Evolutionary conservation across 2,113 vertebrate species (phyloP).

Genomic region (Brachirus orientalis): DNA sequence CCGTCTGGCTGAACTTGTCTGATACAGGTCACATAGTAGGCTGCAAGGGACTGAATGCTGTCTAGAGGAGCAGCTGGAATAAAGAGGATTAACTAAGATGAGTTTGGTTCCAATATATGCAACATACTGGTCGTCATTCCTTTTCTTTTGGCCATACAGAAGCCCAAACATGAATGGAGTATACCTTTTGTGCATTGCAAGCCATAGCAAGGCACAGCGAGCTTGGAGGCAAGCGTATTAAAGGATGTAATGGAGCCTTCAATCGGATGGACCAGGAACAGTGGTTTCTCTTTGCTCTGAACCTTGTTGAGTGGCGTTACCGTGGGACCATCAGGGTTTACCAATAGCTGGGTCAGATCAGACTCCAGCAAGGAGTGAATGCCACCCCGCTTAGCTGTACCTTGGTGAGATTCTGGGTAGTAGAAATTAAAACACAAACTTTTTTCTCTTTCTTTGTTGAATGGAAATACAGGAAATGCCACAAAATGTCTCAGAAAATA

Average conservation of each 20-base stretch:
- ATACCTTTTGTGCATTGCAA: slow-evolving; percentile 95
- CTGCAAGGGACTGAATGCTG: slow-evolving; percentile 90
- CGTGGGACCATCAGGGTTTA: slow-evolving; percentile 88
- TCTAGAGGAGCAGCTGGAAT: slow-evolving; percentile 90
- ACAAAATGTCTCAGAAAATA: too few relatives aligned
- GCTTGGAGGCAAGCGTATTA: slow-evolving; percentile 84
- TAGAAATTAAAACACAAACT: background rate
- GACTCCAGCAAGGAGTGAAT: slow-evolving; percentile 66
- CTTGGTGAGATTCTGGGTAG: slow-evolving; percentile 62
- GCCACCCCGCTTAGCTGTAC: slow-evolving; percentile 49
- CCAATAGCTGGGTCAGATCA: slow-evolving; percentile 85
- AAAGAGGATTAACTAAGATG: background rate
- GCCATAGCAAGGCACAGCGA: slow-evolving; percentile 91
- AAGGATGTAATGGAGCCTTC: slow-evolving; percentile 91
- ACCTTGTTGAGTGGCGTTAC: slow-evolving; percentile 86
- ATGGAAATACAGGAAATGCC: too few relatives aligned
- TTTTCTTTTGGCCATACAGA: background rate
- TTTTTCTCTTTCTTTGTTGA: too few relatives aligned
- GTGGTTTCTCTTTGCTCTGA: slow-evolving; percentile 86
- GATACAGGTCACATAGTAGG: slow-evolving; percentile 90
- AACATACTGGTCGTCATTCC: too few relatives aligned
- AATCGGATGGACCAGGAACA: slow-evolving; percentile 95
- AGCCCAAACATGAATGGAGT: background rate
- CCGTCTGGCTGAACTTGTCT: slow-evolving; percentile 91
- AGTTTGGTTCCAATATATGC: background rate